These are phyloP conservation scores for Grapholita molesta DNA, from an alignment of 1,140 invertebrate species.

Conservation along the genomic window DNA sequence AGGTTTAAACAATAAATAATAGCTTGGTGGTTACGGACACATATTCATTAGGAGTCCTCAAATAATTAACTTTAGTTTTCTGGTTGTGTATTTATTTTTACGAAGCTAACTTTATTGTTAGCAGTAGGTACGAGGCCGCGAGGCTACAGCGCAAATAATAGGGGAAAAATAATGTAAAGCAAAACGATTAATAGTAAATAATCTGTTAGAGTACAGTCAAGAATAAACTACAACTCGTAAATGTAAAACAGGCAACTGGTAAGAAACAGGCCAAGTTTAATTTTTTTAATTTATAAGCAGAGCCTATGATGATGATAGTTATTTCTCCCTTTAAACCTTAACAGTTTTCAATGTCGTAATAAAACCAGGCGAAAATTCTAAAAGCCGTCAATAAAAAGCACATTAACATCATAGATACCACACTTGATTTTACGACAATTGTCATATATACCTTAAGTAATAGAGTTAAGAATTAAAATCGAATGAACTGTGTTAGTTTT, in stretches of 20 bases:
- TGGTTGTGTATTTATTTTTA: not conserved
- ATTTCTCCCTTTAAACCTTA: slow-evolving; percentile 27
- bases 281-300: not conserved
- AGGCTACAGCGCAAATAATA: not conserved
- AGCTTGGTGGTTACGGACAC: not conserved
- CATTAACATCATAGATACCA: slow-evolving; percentile 36
- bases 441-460: not conserved
- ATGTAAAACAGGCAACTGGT: too few species aligned
- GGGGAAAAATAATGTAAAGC: not conserved
- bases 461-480: not conserved
- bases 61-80: not conserved
- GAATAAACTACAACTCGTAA: not conserved
- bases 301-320: not conserved
- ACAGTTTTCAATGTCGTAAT: slow-evolving; percentile 25
- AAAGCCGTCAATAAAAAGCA: slow-evolving; percentile 28
- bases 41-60: not conserved
- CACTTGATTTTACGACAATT: not conserved
- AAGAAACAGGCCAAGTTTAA: not conserved
- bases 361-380: slow-evolving; percentile 29
- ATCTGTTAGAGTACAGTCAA: not conserved
- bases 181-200: not conserved
- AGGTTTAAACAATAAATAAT: slow-evolving; percentile 1
- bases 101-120: not conserved
- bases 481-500: not conserved
- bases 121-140: not conserved